Evolutionary conservation across 2,113 vertebrate genomes (phyloP).

Genomic region (Ciconia stormi): DNA sequence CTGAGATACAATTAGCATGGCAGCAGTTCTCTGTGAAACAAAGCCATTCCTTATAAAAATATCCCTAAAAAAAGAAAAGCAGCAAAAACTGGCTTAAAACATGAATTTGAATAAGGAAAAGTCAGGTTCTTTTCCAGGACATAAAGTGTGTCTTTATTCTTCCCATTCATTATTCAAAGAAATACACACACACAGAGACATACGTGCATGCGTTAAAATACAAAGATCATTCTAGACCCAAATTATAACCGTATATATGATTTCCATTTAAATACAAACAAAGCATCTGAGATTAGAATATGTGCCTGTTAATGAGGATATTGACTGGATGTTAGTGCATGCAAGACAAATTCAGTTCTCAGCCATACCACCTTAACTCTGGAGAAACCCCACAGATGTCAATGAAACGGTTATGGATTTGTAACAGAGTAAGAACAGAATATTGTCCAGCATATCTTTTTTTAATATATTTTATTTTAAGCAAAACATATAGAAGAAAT

Average conservation of each 20-base stretch:
- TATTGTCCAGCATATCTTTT: neutral
- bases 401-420: slow-evolving; percentile 41
- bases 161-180: neutral
- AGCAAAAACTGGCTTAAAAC: neutral
- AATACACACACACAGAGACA: neutral
- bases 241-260: neutral
- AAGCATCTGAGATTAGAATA: neutral
- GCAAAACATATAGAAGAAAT: slow-evolving; percentile 37
- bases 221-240: neutral
- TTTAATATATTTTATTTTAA: slow-evolving; percentile 16
- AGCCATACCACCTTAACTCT: neutral
- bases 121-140: neutral
- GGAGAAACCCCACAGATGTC: neutral
- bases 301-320: neutral
- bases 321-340: neutral
- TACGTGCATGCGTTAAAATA: fast-evolving
- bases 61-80: neutral
- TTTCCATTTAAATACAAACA: neutral
- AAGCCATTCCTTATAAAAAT: neutral
- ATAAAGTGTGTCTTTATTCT: neutral
- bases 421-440: slow-evolving; percentile 22
- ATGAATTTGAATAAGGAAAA: neutral
- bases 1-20: neutral
- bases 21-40: neutral
- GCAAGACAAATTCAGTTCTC: neutral